Evolutionary conservation across 1,140 invertebrate genomes (phyloP), one percentile per base, ranked within the genome.

Genomic region (Drosophila parabipectinata): DNA sequence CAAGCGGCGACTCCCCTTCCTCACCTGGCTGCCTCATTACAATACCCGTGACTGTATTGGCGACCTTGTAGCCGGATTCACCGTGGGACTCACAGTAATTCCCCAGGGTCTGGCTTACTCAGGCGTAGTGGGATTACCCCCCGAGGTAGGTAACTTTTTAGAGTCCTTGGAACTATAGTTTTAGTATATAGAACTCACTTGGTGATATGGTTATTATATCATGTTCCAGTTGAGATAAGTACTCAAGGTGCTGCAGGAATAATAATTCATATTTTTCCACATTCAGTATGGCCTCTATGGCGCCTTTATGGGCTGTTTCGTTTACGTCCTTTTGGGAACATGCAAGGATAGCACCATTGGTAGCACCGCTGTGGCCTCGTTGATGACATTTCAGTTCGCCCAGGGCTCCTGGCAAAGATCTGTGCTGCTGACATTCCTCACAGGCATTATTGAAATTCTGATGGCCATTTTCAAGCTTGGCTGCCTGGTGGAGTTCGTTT

Each of bases 401-500:
- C 94, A 94, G 21, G 95, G 95, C 4, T 95, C 96, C 3, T 92
- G 94, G 12, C 93, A 94, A 72, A 95, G 97, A 77, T 97, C 97
- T 0, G 94, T 98, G 6, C 92, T 98, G 2, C 93, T 98, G 6
- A 95, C 95, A 56, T 97, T 99, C 60, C 92, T 98, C 0, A 94
- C 94, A n/a, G 98, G 98, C 5, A 77, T 97, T 15, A 94, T 98
- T 1, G 95, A 98, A 87, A 87, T 98, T 5, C 72, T 97, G 0
- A 97, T 98, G 96, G 97, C 97, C 3, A 82, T 98, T 18, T 94
- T 98, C 26, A 97, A 98, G 47, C 93, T 98, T 55, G 96, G 98
- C 48, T 98, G 98, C 90, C 92, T 99, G 32, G 96, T 98, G 61
- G 97, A 98, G 91, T 99, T 98, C 90, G 97, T 99, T 0, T 98